Base-by-base conservation (phyloP, 2,797 vertebrate species). In the Urosaurus nigricauda region DNA sequence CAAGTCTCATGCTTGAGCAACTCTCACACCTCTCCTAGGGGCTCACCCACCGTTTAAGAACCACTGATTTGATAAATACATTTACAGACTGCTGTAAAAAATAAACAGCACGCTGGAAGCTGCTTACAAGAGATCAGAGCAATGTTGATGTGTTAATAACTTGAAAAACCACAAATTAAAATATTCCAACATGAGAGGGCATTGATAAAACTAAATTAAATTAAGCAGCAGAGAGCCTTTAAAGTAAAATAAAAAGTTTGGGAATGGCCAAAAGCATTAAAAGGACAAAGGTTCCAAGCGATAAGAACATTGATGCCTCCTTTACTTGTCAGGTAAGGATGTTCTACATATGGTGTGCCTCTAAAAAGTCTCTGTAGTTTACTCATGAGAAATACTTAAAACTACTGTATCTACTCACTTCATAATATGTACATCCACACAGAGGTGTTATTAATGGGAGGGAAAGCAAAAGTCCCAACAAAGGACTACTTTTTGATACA, bases 151-250 rank as follows among this genome's bases (percentile, higher is more conserved):
- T 63, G 19, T 56, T 24, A 84, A 24, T 17, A 51, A 24, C 47
- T 65, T 86, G 60, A 79, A 68, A 86, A 24, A 35, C 5, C 58
- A 81, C 8, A 86, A 68, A 86, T 77, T 77, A 86, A 53, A 60
- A 40, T 35, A 24, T 63, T 63, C 26, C n/a, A 53, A 75, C 24
- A 74, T 37, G 14, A n/a, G 58, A 68, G 21, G 9, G 32, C 29
- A 86, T 68, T 1, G 73, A 35, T 24, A 53, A 84, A 71, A 84
- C 8, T 9, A 11, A 51, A 71, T 68, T 70, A 32, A 71, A 35
- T 56, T 12, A 51, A 68, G 24, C 21, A 86, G 74, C 43, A 79
- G 47, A 68, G 21, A 68, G 32, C 51, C n/a, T 85, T 75, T 60
- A 16, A 1, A 79, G 43, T 79, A 14, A 32, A 87, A 56, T 37